phyloP scores from a whole-genome alignment of 2,113 vertebrate species.

The Caloenas nicobarica region DNA sequence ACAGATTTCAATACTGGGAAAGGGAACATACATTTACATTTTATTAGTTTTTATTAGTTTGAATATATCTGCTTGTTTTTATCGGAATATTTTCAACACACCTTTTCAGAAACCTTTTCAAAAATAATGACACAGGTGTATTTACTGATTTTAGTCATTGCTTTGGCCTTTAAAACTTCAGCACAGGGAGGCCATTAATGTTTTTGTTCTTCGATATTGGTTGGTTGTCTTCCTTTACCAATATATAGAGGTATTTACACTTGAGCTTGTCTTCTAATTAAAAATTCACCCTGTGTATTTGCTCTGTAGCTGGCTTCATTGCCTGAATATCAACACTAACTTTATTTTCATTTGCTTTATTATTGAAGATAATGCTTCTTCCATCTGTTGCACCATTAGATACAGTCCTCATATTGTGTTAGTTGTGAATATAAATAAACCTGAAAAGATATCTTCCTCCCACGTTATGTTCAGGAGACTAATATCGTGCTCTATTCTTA shows the following conservation, averaged over 20 bases:
- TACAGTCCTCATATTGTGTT: background rate
- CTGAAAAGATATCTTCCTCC: background rate
- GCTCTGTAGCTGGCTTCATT: background rate
- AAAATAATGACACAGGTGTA: background rate
- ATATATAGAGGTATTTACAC: background rate
- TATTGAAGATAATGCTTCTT: background rate
- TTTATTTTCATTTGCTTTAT: background rate
- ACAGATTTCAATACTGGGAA: background rate
- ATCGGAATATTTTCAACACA: background rate
- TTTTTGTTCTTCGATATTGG: background rate
- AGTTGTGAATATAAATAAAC: background rate
- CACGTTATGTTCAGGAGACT: background rate
- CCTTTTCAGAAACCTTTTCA: background rate
- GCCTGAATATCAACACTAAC: background rate
- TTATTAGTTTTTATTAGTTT: conserved; percentile 5
- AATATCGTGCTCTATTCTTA: background rate
- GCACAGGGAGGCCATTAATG: background rate
- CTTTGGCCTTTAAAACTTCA: background rate
- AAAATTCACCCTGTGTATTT: background rate
- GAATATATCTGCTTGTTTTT: background rate
- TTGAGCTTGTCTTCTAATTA: background rate
- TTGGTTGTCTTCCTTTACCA: background rate
- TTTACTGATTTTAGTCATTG: background rate
- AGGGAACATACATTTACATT: background rate
- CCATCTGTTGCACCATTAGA: background rate